Evolutionary conservation across 2,888 invertebrate genomes (phyloP).

Genomic region (Acanthosepion lycidas): DNA sequence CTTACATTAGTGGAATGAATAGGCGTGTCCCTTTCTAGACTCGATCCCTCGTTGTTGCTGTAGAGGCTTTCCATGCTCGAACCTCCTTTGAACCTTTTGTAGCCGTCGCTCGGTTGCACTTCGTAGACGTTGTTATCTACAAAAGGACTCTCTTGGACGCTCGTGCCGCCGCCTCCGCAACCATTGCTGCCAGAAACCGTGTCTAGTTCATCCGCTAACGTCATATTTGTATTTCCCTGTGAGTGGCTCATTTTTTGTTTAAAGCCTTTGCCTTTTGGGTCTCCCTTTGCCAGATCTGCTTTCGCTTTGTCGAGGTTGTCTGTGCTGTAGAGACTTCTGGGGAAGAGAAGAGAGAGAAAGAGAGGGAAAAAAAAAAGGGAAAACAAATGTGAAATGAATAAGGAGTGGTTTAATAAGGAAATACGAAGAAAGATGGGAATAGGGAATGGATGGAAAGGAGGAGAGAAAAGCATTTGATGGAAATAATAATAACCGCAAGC

Average conservation of each 20-base stretch:
- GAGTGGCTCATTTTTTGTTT: conserved; percentile 43
- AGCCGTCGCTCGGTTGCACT: conserved; percentile 44
- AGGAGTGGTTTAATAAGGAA: too few species aligned
- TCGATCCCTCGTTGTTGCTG: conserved; percentile 45
- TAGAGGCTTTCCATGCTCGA: conserved; percentile 44
- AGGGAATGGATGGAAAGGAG: too few species aligned
- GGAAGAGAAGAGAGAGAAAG: neutral
- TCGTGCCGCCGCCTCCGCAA: conserved; percentile 40
- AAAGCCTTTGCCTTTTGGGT: conserved; percentile 43
- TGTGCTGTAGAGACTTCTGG: conserved; percentile 41
- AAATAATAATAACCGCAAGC: too few species aligned
- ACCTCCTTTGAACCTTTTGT: conserved; percentile 44
- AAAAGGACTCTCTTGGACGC: conserved; percentile 44
- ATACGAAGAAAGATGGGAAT: too few species aligned
- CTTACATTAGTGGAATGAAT: conserved; percentile 45
- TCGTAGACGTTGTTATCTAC: conserved; percentile 42
- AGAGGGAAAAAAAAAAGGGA: neutral
- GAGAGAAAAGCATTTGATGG: too few species aligned
- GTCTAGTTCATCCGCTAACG: conserved; percentile 45
- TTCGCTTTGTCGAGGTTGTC: conserved; percentile 44
- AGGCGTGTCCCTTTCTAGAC: conserved; percentile 41
- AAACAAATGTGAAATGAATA: too few species aligned
- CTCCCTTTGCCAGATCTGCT: conserved; percentile 34
- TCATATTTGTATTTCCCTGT: conserved; percentile 38
- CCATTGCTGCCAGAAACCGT: conserved; percentile 44